Base-by-base conservation (phyloP, 92 coral and sea anemone genomes). In the Porites divaricata region DNA sequence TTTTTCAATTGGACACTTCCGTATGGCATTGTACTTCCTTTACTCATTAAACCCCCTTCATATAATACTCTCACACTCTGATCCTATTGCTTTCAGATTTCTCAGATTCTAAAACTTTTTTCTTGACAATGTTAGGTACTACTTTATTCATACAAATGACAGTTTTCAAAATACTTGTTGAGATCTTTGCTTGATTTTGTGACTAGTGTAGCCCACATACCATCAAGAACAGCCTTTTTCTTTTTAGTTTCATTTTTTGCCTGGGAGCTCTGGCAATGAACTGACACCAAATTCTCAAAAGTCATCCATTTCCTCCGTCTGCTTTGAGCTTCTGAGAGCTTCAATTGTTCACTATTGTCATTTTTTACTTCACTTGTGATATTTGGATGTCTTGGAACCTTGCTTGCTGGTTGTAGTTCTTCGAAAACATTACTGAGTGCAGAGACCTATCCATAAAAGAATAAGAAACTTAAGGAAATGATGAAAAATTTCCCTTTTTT, bases 181-280 rank as follows among this genome's bases (percentile, higher is more conserved):
- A 88, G 86, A 23, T 75, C 75, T 51, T 70, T 81, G 51, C 75
- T 52, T 10, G 87, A 75, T 48, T 83, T n/a, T 51, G 81, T 63
- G 22, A 88, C 67, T 24, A 88, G 70, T 22, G 91, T 77, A 65
- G 77, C 80, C 91, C 91, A 88, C 76, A 81, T 58, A 67, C 92
- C 83, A 81, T 49, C 79, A 4, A 26, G 67, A 26, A 77, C 88
- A 67, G 88, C 53, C 24, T 88, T 58, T 58, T 58, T 19, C n/a
- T 58, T 58, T 58, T 58, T 8, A 12, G 22, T 20, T 65, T 65
- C 71, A 70, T 74, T 64, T 16, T 75, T 80, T 63, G 80, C 57
- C 56, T 61, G 63, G 77, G 23, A 25, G 62, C 63, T 56, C 52
- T 65, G 71, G 77, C 84, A 70, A 78, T 88, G 91, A 62, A 88